Evolutionary conservation across 2,888 invertebrate species (phyloP), one percentile per base, ranked within the genome.

Genomic region (Tetanocera ferruginea): DNA sequence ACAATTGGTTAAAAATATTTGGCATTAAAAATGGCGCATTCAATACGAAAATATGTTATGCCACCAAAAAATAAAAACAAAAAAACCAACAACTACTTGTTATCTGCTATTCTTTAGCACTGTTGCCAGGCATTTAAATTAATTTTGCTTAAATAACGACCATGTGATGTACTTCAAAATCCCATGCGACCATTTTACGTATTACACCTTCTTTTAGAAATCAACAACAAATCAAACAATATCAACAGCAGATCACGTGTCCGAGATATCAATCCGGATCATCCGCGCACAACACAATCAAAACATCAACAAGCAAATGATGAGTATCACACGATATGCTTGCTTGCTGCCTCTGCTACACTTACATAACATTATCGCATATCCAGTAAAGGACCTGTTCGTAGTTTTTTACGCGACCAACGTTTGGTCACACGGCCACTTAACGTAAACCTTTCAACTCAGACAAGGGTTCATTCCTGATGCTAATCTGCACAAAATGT

Each of bases 401-500:
- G 78, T 3, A 62, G 67, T 55, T 75, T 75, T 67, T 75, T 78
- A 69, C 76, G 74, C 62, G 69, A 67, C 64, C 76, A 43, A 69
- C 57, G 76, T 73, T 72, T 62, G 69, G 74, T 28, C 74, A 78
- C 76, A 31, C 77, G 69, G 25, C 77, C 80, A 78, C 78, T 82
- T 78, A 62, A 64, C 51, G 23, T 51, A 57, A 43, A 19, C 5
- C 5, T 49, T 23, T 28, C 37, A n/a, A 25, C 23, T 34, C 6
- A 11, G 31, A 52, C 60, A 67, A 74, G 74, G 71, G 76, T 69
- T 34, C 28, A 25, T 37, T 75, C 64, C 23, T 17, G 88, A 87
- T 87, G 85, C 84, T 88, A 88, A 88, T 88, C 87, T 85, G 80
- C 80, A 83, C 85, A 85, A 87, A 88, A 88, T 86, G 88, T 85